Percentiles rank a stretch among this genome's conserved stretches.
Conservation (phyloP, 2,888 invertebrate species). For the Acrobasis repandana region DNA sequence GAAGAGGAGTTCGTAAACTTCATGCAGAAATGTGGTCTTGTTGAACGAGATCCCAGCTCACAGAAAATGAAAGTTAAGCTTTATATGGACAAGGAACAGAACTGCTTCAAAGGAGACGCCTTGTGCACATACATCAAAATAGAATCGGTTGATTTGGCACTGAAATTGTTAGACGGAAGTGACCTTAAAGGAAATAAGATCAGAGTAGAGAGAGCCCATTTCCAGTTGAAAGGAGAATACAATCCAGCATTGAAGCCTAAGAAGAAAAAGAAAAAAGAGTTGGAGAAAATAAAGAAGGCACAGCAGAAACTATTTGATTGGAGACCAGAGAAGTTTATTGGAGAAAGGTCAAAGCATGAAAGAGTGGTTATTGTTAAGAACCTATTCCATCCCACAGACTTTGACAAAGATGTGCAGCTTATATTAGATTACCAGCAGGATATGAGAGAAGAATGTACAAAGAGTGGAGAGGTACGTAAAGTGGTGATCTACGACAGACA, state of each 20-base stretch:
- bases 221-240: constrained; percentile 96
- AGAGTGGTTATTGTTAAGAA: constrained; percentile 96
- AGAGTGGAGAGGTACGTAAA: constrained; percentile 96
- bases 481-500: constrained; percentile 96
- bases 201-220: constrained; percentile 95
- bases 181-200: constrained; percentile 90
- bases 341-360: constrained; percentile 94
- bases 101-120: constrained; percentile 96
- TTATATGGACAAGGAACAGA: constrained; percentile 91
- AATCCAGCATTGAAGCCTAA: constrained; percentile 96
- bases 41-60: constrained; percentile 92
- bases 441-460: constrained; percentile 92
- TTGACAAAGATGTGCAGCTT: constrained; percentile 94
- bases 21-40: constrained; percentile 98
- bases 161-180: constrained; percentile 95
- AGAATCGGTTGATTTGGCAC: constrained; percentile 96
- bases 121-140: constrained; percentile 97
- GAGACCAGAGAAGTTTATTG: constrained; percentile 95
- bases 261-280: constrained; percentile 93
- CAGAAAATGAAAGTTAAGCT: constrained; percentile 95
- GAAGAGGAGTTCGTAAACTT: constrained; percentile 95
- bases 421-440: constrained; percentile 96
- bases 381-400: constrained; percentile 93
- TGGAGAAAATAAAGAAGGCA: constrained; percentile 94
- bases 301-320: constrained; percentile 98